These are phyloP conservation scores for Dolichoris vasculosae DNA, from an alignment of 1,140 invertebrate species.

Conservation along the genomic window DNA sequence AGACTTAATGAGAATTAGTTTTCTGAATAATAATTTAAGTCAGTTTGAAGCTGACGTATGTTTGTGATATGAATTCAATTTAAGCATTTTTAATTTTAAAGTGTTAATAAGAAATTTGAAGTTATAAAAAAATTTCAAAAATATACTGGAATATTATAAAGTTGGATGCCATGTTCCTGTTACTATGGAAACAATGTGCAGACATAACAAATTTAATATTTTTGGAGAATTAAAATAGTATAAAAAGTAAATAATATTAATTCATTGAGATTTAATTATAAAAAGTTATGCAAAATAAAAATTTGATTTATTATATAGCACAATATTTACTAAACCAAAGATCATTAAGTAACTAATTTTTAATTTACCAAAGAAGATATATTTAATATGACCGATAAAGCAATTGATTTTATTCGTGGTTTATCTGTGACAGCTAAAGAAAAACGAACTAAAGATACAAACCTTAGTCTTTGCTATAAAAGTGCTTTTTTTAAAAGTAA, in stretches of 20 bases:
- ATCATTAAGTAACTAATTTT: background rate
- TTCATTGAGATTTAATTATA: background rate
- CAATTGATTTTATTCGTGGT: slow-evolving; percentile 37
- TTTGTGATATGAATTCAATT: slow-evolving; percentile 16
- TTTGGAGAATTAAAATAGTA: background rate
- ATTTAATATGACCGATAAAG: slow-evolving; percentile 39
- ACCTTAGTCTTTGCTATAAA: slow-evolving; percentile 33
- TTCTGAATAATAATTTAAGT: slow-evolving; percentile 47
- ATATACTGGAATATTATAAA: background rate
- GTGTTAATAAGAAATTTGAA: background rate
- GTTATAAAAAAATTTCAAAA: background rate
- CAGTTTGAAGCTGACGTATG: slow-evolving; percentile 38
- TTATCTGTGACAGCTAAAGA: slow-evolving; percentile 29
- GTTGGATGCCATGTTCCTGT: slow-evolving; percentile 23
- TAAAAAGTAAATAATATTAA: background rate
- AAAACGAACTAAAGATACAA: slow-evolving; percentile 28
- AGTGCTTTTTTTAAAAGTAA: slow-evolving; percentile 46
- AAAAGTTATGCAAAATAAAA: slow-evolving; percentile 25
- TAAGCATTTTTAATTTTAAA: background rate
- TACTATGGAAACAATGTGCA: slow-evolving; percentile 36
- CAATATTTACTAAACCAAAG: background rate
- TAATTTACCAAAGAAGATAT: background rate
- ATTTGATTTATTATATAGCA: slow-evolving; percentile 4
- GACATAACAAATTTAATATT: slow-evolving; percentile 22
- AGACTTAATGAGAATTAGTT: slow-evolving; percentile 49